Evolutionary conservation across 1,140 invertebrate genomes (phyloP).

Genomic region (Battus philenor): DNA sequence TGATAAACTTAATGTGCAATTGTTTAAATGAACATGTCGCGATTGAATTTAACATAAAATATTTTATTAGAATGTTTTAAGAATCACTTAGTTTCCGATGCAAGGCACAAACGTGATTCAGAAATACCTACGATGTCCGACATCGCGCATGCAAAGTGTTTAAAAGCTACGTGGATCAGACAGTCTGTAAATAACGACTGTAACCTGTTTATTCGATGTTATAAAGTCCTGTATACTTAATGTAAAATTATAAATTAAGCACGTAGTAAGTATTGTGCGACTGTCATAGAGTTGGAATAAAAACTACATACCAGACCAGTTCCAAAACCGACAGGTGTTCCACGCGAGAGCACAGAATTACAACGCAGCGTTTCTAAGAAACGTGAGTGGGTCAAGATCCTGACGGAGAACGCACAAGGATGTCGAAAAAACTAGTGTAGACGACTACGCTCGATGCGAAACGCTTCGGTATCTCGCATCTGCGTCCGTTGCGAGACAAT

Average conservation of each 20-base stretch:
- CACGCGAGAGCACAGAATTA: background rate
- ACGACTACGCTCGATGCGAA: background rate
- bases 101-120: constrained; percentile 10
- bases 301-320: too few relatives aligned
- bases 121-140: constrained; percentile 6
- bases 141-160: constrained; percentile 10
- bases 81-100: constrained; percentile 9
- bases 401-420: background rate
- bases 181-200: too few relatives aligned
- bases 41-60: too few relatives aligned
- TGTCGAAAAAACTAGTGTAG: constrained; percentile 7
- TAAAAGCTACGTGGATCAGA: background rate
- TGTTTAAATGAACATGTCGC: too few relatives aligned
- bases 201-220: too few relatives aligned
- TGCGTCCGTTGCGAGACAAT: constrained; percentile 10
- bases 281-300: too few relatives aligned
- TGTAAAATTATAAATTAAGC: too few relatives aligned
- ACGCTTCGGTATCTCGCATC: constrained; percentile 11
- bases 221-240: too few relatives aligned
- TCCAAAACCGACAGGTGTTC: constrained; percentile 4
- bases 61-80: constrained; percentile 10
- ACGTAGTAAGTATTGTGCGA: too few relatives aligned
- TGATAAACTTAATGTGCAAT: too few relatives aligned
- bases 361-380: constrained; percentile 6
- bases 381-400: constrained; percentile 13